These are phyloP conservation scores for Halisarca cf. caerulea DNA, from an alignment of 37 sponge, comb jelly and placozoan species.

Conservation along the genomic window DNA sequence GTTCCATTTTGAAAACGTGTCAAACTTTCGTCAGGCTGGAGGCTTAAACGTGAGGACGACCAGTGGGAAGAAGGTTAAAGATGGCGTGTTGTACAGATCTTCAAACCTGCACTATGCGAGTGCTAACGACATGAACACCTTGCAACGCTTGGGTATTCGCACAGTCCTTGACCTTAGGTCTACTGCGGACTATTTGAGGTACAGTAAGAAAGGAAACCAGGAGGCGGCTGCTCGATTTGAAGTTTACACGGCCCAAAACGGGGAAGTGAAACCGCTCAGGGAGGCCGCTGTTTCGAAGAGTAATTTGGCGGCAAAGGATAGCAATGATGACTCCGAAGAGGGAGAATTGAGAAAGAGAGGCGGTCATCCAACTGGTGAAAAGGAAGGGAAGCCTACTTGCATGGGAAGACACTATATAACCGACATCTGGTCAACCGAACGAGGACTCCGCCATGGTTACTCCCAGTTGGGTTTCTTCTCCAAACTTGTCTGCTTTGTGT, in stretches of 20 bases:
- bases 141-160: slow-evolving; percentile 59
- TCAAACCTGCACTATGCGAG: slow-evolving; percentile 72
- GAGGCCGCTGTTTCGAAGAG: slow-evolving; percentile 1
- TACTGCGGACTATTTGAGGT: slow-evolving; percentile 23
- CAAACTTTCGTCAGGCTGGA: slow-evolving; percentile 84
- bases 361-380: no score
- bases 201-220: slow-evolving; percentile 53
- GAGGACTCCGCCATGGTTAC: slow-evolving; percentile 53
- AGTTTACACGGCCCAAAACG: slow-evolving; percentile 51
- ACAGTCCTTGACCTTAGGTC: slow-evolving; percentile 70
- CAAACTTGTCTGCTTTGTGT: slow-evolving; percentile 55
- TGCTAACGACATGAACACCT: slow-evolving; percentile 36
- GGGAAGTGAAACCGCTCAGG: slow-evolving; percentile 20
- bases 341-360: not conserved
- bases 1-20: slow-evolving; percentile 51
- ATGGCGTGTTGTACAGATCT: slow-evolving; percentile 71
- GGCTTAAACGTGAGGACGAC: slow-evolving; percentile 35
- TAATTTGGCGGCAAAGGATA: not conserved
- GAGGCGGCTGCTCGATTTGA: slow-evolving; percentile 39
- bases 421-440: slow-evolving; percentile 62
- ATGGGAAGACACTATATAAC: slow-evolving; percentile 42
- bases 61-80: slow-evolving; percentile 48
- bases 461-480: slow-evolving; percentile 58
- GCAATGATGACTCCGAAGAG: not conserved
- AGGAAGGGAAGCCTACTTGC: not conserved